Evolutionary conservation across 2,888 invertebrate genomes (phyloP).

Genomic region (Andrena hattorfiana): DNA sequence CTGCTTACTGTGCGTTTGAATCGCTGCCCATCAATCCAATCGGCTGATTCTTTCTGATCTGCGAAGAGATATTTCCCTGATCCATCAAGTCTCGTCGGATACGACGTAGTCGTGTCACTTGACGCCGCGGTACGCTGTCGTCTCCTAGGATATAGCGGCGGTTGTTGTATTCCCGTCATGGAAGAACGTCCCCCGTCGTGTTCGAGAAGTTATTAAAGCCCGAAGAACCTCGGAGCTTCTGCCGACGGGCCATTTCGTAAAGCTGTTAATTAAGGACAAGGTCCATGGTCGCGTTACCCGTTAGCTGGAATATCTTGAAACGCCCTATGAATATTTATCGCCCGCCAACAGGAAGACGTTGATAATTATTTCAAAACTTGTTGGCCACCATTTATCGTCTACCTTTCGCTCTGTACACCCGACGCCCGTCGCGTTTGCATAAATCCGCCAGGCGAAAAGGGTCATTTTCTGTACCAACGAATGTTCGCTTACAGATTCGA

Average conservation of each 20-base stretch:
- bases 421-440: background rate
- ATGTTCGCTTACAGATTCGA: background rate
- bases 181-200: constrained; percentile 6
- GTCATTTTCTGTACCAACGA: background rate
- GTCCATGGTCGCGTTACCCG: constrained; percentile 63
- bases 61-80: no score
- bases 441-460: background rate
- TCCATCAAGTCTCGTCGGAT: background rate
- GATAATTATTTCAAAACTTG: constrained; percentile 66
- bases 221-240: constrained; percentile 47
- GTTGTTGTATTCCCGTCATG: constrained; percentile 8
- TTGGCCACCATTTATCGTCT: constrained; percentile 55
- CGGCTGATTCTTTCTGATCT: no score
- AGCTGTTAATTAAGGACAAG: constrained; percentile 71
- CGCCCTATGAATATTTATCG: constrained; percentile 70
- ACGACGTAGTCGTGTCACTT: background rate
- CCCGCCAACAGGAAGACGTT: constrained; percentile 39
- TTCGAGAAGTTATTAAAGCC: constrained; percentile 37
- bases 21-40: background rate
- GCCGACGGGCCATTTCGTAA: constrained; percentile 63
- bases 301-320: constrained; percentile 67
- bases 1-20: background rate
- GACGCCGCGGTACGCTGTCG: background rate
- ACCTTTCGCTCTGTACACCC: constrained; percentile 17
- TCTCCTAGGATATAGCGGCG: background rate